Evolutionary conservation across 2,888 invertebrate species (phyloP).

Genomic region (Dendrolimus houi): DNA sequence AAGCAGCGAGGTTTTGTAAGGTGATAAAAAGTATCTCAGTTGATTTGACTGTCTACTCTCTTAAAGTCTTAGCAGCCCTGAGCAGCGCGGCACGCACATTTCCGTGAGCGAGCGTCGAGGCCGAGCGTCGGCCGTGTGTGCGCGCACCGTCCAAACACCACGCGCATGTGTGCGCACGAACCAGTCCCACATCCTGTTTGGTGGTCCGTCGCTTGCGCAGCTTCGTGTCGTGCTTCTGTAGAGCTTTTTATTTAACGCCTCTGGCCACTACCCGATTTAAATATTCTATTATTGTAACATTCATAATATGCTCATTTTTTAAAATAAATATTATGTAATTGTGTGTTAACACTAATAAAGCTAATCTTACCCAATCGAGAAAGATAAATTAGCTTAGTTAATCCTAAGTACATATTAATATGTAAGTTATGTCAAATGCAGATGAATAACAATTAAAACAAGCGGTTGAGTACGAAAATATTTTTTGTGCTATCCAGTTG

Average conservation of each 20-base stretch:
- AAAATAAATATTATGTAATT: constrained; percentile 12
- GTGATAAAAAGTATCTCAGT: too few species aligned
- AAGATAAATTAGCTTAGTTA: too few species aligned
- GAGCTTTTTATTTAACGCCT: constrained; percentile 73
- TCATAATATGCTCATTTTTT: constrained; percentile 34
- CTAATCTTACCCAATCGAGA: too few species aligned
- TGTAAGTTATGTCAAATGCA: too few species aligned
- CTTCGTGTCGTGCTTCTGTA: constrained; percentile 52
- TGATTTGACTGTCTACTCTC: too few species aligned
- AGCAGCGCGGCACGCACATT: constrained; percentile 64
- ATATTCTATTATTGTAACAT: not conserved
- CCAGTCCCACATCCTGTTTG: constrained; percentile 77
- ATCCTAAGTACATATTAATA: too few species aligned
- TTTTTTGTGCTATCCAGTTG: too few species aligned
- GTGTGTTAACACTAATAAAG: constrained; percentile 4
- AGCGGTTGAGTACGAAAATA: too few species aligned
- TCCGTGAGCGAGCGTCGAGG: constrained; percentile 67
- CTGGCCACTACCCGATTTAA: constrained; percentile 27
- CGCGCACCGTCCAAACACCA: constrained; percentile 24
- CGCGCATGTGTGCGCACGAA: constrained; percentile 50
- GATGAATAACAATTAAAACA: too few species aligned
- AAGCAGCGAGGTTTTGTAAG: too few species aligned
- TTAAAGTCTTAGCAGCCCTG: constrained; percentile 24
- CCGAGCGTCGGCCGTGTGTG: constrained; percentile 46
- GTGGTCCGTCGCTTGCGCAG: constrained; percentile 57